Percentiles rank a stretch among this genome's conserved stretches.
Conservation (phyloP, 2,113 vertebrate species). For the Monopterus albus region DNA sequence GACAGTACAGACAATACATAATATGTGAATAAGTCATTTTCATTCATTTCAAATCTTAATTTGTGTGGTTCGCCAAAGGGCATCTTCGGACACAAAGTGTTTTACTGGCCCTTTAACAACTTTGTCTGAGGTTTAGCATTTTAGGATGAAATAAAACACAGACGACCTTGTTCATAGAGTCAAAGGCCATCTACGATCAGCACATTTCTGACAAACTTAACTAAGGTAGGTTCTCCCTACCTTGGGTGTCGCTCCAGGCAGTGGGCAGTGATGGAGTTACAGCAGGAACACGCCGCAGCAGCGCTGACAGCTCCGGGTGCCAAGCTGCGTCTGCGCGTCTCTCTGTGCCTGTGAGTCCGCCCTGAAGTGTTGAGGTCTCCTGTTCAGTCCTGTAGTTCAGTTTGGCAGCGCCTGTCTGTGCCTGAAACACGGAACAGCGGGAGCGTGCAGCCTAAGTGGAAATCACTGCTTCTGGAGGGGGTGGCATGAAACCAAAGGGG, state of each 20-base stretch:
- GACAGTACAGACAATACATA: background rate
- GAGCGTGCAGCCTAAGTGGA: slow-evolving; percentile 33
- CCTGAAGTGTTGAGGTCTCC: slow-evolving; percentile 4
- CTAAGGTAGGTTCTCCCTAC: too few species aligned
- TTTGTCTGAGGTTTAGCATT: background rate
- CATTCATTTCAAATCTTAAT: background rate
- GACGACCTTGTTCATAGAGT: too few species aligned
- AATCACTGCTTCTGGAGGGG: slow-evolving; percentile 13
- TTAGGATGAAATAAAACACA: too few species aligned
- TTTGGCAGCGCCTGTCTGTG: too few species aligned
- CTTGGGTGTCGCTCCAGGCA: too few species aligned
- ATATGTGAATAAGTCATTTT: too few species aligned
- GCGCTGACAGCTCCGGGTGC: background rate
- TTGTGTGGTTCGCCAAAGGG: background rate
- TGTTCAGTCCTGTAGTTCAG: background rate
- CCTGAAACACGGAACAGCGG: slow-evolving; percentile 2
- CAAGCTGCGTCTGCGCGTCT: background rate
- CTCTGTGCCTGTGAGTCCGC: slow-evolving; percentile 15
- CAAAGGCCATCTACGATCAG: too few species aligned
- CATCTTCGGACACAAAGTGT: slow-evolving; percentile 7
- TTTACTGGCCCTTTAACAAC: background rate
- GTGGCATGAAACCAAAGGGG: background rate
- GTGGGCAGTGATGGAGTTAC: background rate
- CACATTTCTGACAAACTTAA: too few species aligned
- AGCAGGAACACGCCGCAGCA: background rate